phyloP scores from a whole-genome alignment of 1,140 invertebrate species.

The Chionoecetes opilio region DNA sequence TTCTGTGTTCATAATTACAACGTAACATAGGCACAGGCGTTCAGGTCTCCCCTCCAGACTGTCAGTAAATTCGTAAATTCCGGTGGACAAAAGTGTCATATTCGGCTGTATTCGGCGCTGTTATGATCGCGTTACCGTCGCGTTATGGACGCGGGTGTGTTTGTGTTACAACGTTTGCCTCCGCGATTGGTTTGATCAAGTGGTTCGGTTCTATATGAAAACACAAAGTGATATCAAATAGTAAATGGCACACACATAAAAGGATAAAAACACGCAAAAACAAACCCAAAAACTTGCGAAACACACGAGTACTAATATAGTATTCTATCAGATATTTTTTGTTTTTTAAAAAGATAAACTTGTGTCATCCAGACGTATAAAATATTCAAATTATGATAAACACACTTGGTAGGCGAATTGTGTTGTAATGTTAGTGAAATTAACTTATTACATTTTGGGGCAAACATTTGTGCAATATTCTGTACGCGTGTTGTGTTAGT shows the following conservation, averaged over 20 bases:
- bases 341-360: too few relatives aligned
- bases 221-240: neutral
- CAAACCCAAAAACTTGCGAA: too few relatives aligned
- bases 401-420: neutral
- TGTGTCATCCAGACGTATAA: too few relatives aligned
- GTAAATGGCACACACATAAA: too few relatives aligned
- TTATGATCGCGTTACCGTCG: too few relatives aligned
- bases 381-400: neutral
- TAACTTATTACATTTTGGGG: neutral
- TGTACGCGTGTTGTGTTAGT: neutral
- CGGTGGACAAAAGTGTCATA: too few relatives aligned
- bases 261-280: too few relatives aligned
- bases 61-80: too few relatives aligned
- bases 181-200: neutral
- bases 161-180: neutral
- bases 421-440: neutral
- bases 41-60: too few relatives aligned
- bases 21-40: too few relatives aligned
- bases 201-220: neutral
- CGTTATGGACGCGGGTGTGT: neutral
- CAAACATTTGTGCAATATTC: neutral
- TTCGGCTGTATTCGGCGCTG: too few relatives aligned
- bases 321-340: neutral
- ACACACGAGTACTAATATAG: neutral
- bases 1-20: too few relatives aligned